phyloP scores from a whole-genome alignment of 2,888 invertebrate genomes.

The Taphrorychus bicolor region DNA sequence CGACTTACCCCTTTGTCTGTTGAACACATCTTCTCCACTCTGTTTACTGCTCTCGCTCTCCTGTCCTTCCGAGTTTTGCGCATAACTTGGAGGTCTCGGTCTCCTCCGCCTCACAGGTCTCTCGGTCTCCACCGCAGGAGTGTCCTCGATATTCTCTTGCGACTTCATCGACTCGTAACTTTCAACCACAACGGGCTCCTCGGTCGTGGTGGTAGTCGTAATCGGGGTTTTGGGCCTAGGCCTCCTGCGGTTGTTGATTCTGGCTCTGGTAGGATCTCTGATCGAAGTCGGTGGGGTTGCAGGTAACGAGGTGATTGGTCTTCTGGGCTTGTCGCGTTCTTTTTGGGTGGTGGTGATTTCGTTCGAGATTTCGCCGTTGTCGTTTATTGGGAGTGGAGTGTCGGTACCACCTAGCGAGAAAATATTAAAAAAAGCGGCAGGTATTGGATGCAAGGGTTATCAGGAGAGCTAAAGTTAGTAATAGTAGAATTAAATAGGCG shows the following conservation, averaged over 20 bases:
- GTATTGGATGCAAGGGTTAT: too few species aligned
- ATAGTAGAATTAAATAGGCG: too few species aligned
- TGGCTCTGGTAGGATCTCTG: constrained; percentile 39
- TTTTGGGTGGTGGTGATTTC: constrained; percentile 46
- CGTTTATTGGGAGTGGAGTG: constrained; percentile 25
- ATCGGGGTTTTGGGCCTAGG: constrained; percentile 44
- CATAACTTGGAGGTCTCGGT: constrained; percentile 41
- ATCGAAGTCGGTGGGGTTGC: constrained; percentile 24
- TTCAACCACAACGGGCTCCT: constrained; percentile 44
- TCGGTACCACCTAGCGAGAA: constrained; percentile 28
- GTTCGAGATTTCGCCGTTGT: constrained; percentile 46
- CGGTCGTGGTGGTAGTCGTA: constrained; percentile 42
- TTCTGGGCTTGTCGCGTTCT: constrained; percentile 35
- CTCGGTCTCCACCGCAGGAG: constrained; percentile 45
- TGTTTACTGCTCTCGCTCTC: constrained; percentile 4
- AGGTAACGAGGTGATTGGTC: constrained; percentile 35
- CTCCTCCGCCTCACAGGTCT: constrained; percentile 45
- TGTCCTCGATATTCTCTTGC: constrained; percentile 44
- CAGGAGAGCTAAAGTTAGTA: too few species aligned
- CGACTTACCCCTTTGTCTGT: constrained; percentile 31
- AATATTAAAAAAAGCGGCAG: too few species aligned
- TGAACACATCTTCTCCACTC: constrained; percentile 4
- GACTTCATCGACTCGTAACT: constrained; percentile 49
- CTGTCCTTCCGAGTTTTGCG: neutral
- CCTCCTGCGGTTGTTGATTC: constrained; percentile 43